Evolutionary conservation across 2,797 vertebrate genomes (phyloP).

Genomic region (Sarcoramphus papa): DNA sequence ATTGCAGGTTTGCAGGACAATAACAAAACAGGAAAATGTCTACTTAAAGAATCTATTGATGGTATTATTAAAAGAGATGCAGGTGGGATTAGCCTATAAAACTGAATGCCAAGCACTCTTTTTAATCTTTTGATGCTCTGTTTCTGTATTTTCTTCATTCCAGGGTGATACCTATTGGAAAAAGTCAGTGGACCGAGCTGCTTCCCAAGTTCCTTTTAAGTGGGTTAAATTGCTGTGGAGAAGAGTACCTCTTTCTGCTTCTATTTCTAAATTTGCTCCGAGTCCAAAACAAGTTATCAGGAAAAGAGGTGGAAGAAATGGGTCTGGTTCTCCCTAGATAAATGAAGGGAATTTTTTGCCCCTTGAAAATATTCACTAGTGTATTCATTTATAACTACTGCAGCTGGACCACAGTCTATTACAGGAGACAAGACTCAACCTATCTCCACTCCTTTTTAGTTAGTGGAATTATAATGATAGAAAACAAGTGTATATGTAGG

Average conservation of each 20-base stretch:
- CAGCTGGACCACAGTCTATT: not conserved
- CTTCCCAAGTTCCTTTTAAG: not conserved
- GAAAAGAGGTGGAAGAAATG: not conserved
- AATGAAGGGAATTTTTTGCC: not conserved
- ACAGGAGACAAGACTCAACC: not conserved
- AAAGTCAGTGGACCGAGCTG: not conserved
- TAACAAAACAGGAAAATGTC: not conserved
- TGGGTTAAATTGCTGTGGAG: not conserved
- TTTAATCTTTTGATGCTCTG: not conserved
- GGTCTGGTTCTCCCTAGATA: not conserved
- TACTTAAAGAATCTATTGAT: not conserved
- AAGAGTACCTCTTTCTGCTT: not conserved
- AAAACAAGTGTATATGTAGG: not conserved
- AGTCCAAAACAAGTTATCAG: not conserved
- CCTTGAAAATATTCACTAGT: not conserved
- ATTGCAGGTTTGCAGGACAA: not conserved
- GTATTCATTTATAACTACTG: not conserved
- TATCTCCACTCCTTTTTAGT: not conserved
- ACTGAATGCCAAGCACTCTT: not conserved
- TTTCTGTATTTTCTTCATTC: not conserved
- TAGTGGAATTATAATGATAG: not conserved
- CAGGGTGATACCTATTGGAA: not conserved
- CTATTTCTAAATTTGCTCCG: not conserved
- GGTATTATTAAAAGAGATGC: not conserved
- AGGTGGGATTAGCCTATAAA: slow-evolving; percentile 7